phyloP scores from a whole-genome alignment of 2,888 invertebrate species.

The Meliscaeva auricollis region DNA sequence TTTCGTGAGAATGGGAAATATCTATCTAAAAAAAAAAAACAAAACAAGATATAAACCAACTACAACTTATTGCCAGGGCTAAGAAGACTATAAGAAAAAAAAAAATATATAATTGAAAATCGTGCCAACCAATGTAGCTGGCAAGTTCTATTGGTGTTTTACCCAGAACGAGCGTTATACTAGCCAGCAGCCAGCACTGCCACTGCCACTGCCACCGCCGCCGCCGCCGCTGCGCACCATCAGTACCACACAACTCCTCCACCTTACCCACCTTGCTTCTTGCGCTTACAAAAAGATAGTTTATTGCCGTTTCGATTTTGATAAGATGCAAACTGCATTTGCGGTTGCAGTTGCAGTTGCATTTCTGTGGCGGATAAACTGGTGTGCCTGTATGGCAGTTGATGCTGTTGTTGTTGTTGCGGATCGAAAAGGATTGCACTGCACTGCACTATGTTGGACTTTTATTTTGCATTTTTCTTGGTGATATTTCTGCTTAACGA shows the following conservation, averaged over 20 bases:
- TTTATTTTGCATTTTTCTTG: conserved; percentile 67
- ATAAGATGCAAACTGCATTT: conserved; percentile 71
- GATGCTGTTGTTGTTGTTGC: not conserved
- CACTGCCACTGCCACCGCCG: not conserved
- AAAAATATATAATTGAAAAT: conserved; percentile 63
- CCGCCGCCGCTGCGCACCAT: not conserved
- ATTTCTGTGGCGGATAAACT: conserved; percentile 43
- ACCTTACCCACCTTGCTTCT: conserved; percentile 21
- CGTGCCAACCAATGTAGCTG: conserved; percentile 65
- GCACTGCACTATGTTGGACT: too few relatives aligned
- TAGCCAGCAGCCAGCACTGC: conserved; percentile 9
- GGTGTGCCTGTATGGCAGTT: conserved; percentile 43
- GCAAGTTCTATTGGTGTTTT: conserved; percentile 47
- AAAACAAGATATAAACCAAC: not conserved
- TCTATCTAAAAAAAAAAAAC: conserved; percentile 13
- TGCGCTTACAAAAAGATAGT: conserved; percentile 62
- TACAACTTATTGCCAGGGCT: conserved; percentile 61
- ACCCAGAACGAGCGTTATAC: conserved; percentile 2
- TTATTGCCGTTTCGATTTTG: conserved; percentile 75
- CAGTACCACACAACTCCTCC: conserved; percentile 16
- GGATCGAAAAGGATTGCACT: conserved; percentile 17
- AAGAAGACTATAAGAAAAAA: conserved; percentile 35
- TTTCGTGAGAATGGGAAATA: conserved; percentile 72
- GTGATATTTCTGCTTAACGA: conserved; percentile 72
- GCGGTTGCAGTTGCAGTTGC: conserved; percentile 48